These are phyloP conservation scores for Euclidia mi DNA, from an alignment of 2,888 invertebrate species.

Conservation along the genomic window DNA sequence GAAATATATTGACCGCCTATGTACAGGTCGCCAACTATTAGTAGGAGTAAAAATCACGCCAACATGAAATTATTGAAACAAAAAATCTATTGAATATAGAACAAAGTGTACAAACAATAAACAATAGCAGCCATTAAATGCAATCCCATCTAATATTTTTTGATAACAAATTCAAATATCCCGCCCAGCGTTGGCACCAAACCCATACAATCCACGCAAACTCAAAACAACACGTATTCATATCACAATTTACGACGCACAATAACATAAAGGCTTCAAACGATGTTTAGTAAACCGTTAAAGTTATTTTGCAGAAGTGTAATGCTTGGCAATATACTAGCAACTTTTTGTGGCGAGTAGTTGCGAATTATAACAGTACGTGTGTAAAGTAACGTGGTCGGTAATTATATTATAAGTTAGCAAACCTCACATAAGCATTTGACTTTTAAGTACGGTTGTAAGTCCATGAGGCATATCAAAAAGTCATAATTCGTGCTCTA, in stretches of 20 bases:
- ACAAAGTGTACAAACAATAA: not conserved
- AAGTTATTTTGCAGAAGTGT: slow-evolving; percentile 12
- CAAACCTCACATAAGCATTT: too few species aligned
- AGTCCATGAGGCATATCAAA: too few species aligned
- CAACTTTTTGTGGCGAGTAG: not conserved
- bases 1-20: too few species aligned
- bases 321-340: not conserved
- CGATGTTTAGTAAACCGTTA: slow-evolving; percentile 19
- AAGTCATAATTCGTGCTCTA: too few species aligned
- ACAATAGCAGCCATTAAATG: not conserved
- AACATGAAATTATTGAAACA: too few species aligned
- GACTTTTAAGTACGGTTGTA: too few species aligned
- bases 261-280: slow-evolving; percentile 10
- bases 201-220: slow-evolving; percentile 6
- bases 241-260: slow-evolving; percentile 16
- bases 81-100: not conserved
- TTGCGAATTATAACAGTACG: too few species aligned
- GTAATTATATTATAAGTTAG: too few species aligned
- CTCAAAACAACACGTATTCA: slow-evolving; percentile 11
- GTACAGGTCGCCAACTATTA: too few species aligned
- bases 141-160: slow-evolving; percentile 3
- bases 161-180: slow-evolving; percentile 3
- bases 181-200: slow-evolving; percentile 1
- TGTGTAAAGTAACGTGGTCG: too few species aligned
- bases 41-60: too few species aligned